phyloP scores from a whole-genome alignment of 2,797 vertebrate genomes.

The Falco rusticolus region DNA sequence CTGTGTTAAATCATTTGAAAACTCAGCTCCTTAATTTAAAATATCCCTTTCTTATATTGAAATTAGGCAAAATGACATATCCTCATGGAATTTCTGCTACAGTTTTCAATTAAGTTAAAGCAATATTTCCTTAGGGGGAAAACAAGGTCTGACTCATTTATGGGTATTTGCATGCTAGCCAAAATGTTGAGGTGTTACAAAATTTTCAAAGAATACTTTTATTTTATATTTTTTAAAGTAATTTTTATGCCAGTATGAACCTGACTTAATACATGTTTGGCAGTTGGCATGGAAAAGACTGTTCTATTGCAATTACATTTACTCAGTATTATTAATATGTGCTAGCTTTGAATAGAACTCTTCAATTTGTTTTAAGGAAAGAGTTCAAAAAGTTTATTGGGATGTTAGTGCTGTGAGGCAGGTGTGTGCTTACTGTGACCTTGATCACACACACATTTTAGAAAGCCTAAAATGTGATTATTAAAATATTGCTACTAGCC shows the following conservation, averaged over 20 bases:
- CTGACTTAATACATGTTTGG: constrained; percentile 1
- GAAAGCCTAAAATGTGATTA: neutral
- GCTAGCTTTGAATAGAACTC: neutral
- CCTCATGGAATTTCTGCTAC: neutral
- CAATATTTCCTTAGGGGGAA: neutral
- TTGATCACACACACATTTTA: neutral
- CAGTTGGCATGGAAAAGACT: neutral
- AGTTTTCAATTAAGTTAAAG: neutral
- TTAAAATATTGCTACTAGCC: neutral
- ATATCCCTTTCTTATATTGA: neutral
- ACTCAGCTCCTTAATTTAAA: neutral
- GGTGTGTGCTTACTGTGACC: neutral
- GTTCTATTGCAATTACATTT: neutral
- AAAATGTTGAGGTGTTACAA: neutral
- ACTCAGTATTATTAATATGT: neutral
- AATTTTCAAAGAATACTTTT: neutral
- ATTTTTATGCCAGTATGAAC: neutral
- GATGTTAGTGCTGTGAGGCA: neutral
- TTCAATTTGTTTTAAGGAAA: neutral
- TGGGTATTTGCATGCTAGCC: neutral
- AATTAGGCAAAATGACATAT: neutral
- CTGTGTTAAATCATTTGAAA: neutral
- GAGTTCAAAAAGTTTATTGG: neutral
- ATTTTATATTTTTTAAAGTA: constrained; percentile 16
- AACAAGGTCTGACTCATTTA: constrained; percentile 45